Evolutionary conservation across 2,888 invertebrate species (phyloP).

Genomic region (Abrostola tripartita): DNA sequence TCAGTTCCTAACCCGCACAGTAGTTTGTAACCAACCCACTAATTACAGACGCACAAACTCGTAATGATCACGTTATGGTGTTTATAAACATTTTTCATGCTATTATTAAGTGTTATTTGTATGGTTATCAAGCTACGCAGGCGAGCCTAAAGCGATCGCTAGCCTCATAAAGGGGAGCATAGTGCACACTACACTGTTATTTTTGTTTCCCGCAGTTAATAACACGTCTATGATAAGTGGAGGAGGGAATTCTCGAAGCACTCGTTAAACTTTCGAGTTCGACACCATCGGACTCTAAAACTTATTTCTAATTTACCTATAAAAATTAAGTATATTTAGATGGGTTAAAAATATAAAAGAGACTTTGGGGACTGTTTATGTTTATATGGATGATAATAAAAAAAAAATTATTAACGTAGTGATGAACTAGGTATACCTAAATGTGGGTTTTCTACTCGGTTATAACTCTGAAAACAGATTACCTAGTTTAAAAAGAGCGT

Average conservation of each 20-base stretch:
- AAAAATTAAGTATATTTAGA: too few relatives aligned
- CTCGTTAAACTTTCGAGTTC: constrained; percentile 9
- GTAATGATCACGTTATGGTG: constrained; percentile 46
- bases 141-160: constrained; percentile 25
- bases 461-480: too few relatives aligned
- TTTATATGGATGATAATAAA: too few relatives aligned
- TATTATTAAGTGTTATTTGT: constrained; percentile 51
- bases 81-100: constrained; percentile 43
- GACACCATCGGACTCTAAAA: background rate
- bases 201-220: constrained; percentile 52
- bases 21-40: constrained; percentile 24
- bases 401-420: too few relatives aligned
- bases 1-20: constrained; percentile 1
- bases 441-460: too few relatives aligned
- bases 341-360: too few relatives aligned
- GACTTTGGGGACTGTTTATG: too few relatives aligned
- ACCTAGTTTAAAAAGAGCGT: too few relatives aligned
- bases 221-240: constrained; percentile 36
- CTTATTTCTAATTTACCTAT: too few relatives aligned
- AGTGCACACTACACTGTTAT: constrained; percentile 23
- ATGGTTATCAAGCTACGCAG: constrained; percentile 46
- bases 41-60: constrained; percentile 34
- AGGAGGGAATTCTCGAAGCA: constrained; percentile 20
- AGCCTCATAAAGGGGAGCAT: constrained; percentile 28
- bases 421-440: too few relatives aligned